A percentile compares a stretch with the other conserved stretches of the same genome.
Evolutionary conservation across 2,113 vertebrate species (phyloP).

Genomic region (Sarotherodon lohbergeri): DNA sequence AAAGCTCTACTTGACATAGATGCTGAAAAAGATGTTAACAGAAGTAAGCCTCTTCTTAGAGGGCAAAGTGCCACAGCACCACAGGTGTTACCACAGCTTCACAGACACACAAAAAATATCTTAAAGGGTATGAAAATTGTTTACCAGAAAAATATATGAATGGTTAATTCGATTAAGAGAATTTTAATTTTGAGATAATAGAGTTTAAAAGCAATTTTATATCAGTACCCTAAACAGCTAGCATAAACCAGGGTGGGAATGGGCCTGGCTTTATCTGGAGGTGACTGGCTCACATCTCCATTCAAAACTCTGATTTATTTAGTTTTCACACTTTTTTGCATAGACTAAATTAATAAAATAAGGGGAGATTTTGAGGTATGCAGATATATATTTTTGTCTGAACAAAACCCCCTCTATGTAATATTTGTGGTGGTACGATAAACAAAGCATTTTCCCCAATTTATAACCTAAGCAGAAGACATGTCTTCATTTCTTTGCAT

Average conservation of each 20-base stretch:
- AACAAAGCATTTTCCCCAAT: background rate
- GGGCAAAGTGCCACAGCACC: background rate
- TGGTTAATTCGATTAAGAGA: background rate
- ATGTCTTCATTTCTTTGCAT: background rate
- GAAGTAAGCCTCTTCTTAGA: background rate
- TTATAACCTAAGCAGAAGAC: background rate
- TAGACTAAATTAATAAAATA: background rate
- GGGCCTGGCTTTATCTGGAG: background rate
- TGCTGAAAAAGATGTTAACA: conserved; percentile 15
- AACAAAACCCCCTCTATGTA: background rate
- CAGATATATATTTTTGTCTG: background rate
- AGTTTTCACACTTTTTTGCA: background rate
- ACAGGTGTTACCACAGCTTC: background rate
- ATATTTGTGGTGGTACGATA: background rate
- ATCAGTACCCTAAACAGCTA: background rate
- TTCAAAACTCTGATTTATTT: background rate
- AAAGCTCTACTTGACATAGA: conserved; percentile 49
- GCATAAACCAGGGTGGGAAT: background rate
- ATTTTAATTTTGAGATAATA: background rate
- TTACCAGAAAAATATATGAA: background rate
- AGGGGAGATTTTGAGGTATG: background rate
- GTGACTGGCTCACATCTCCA: background rate
- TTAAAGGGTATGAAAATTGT: background rate
- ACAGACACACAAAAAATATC: background rate
- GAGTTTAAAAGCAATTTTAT: background rate